Evolutionary conservation across 2,113 vertebrate genomes (phyloP), one percentile per base, ranked within the genome.

Genomic region (Malurus melanocephalus): DNA sequence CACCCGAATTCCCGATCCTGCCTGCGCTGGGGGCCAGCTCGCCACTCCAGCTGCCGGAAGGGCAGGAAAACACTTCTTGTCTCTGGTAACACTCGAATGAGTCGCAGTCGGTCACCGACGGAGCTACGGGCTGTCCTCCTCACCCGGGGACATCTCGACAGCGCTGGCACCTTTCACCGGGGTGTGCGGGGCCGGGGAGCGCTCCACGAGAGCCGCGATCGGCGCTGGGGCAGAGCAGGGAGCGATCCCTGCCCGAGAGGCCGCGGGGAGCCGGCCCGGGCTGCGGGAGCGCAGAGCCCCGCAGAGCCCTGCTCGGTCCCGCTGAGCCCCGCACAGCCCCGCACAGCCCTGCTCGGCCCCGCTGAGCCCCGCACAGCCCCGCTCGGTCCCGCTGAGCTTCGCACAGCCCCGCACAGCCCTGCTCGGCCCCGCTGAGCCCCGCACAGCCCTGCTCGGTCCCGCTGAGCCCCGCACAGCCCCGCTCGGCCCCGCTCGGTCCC

Each of bases 71-170:
- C 1, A 6, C 33, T 10, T 53, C 38, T 67, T 6, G 2, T 2
- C 33, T 7, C 53, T 16, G 13, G 24, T 3, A 22, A 6, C 4
- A 5, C 57, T n/a, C 32, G 2, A 7, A 5, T 0, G 33, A 48
- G 48, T 8, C 2, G 51, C 74, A 10, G 40, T 0, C 73, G 3
- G 56, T 2, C 19, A 8, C 33, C 7, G 20, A 1, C 21, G 10
- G 67, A 53, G 51, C 57, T 16, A 0, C 1, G 60, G 57, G 74
- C 61, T 38, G 48, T 16, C 30, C 69, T 48, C 26, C 59, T 6
- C 64, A 0, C 59, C 13, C 46, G 4, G 13, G 42, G 17, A 11
- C 38, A 24, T 0, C 35, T 2, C 11, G 40, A 21, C 72, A 26
- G 67, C 59, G 27, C 72, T 2, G 73, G 43, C 62, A 7, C 14